These are phyloP conservation scores for Athalia rosae DNA, from an alignment of 2,888 invertebrate genomes.

Conservation along the genomic window DNA sequence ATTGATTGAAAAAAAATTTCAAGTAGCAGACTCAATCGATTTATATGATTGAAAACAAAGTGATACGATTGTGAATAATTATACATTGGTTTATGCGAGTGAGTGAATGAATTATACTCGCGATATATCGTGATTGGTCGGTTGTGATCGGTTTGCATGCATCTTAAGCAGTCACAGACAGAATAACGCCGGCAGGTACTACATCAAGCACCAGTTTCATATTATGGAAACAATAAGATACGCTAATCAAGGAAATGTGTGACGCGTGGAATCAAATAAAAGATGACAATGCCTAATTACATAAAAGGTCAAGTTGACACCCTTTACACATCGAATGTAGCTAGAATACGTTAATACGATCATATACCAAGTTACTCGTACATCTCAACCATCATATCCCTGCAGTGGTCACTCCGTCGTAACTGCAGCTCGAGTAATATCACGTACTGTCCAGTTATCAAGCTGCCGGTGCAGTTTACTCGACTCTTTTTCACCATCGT, in stretches of 20 bases:
- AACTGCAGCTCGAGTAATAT: conserved; percentile 15
- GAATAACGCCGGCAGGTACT: no score
- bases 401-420: conserved; percentile 29
- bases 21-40: background rate
- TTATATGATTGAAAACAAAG: background rate
- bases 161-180: no score
- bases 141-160: no score
- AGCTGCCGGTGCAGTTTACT: background rate
- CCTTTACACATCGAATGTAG: conserved; percentile 22
- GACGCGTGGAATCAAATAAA: conserved; percentile 40
- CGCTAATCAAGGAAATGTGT: conserved; percentile 19
- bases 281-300: conserved; percentile 39
- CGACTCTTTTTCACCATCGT: conserved; percentile 12
- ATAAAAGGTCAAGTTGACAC: conserved; percentile 16
- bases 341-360: conserved; percentile 13
- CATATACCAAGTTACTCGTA: conserved; percentile 27
- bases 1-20: background rate
- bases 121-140: no score
- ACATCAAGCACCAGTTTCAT: background rate
- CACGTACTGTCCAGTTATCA: conserved; percentile 20
- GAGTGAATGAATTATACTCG: no score
- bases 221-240: conserved; percentile 28
- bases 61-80: background rate
- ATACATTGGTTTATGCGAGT: no score
- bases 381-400: conserved; percentile 25